Evolutionary conservation across 2,888 invertebrate genomes (phyloP), one percentile per base, ranked within the genome.

Genomic region (Phorcus lineatus): DNA sequence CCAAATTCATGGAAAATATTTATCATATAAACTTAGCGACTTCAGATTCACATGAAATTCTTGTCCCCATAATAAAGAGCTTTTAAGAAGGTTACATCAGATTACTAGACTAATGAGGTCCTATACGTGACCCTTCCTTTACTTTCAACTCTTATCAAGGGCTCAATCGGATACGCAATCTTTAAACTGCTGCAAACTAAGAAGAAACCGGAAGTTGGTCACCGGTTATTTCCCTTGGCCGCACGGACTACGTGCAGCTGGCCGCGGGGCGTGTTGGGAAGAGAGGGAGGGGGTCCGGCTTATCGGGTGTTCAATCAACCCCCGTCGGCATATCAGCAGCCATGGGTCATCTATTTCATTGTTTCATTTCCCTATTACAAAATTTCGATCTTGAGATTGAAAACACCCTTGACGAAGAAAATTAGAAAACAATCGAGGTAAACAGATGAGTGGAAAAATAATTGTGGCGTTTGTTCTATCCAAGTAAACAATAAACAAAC

Each of bases 181-280:
- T 36, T 13, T 19, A 70, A 28, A 70, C 36, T 70, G 70, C 36
- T 31, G 70, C 19, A 70, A 70, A 36, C 19, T n/a, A 40, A 70
- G 70, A 70, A 70, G 36, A 70, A 36, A 70, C 40, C 70, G 70
- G 70, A 70, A 70, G 70, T 19, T n/a, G 70, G 70, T 70, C 70
- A 70, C 70, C 36, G 36, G 70, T 70, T 70, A 70, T 24, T 70
- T 70, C 70, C 70, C 70, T 40, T 70, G 31, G 70, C 31, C 62
- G 40, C n/a, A 19, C 24, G 36, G 70, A 36, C 70, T 70, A 70
- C 70, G 70, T 70, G 70, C 70, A 31, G 70, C 28, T 36, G 6
- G 24, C 70, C 70, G 36, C 70, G 40, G 70, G 70, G 70, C 70
- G 17, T 70, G 70, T n/a, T 19, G 70, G 70, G 70, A 70, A 70